These are phyloP conservation scores for Gallirallus australis DNA, from an alignment of 2,797 vertebrate genomes.

Conservation along the genomic window DNA sequence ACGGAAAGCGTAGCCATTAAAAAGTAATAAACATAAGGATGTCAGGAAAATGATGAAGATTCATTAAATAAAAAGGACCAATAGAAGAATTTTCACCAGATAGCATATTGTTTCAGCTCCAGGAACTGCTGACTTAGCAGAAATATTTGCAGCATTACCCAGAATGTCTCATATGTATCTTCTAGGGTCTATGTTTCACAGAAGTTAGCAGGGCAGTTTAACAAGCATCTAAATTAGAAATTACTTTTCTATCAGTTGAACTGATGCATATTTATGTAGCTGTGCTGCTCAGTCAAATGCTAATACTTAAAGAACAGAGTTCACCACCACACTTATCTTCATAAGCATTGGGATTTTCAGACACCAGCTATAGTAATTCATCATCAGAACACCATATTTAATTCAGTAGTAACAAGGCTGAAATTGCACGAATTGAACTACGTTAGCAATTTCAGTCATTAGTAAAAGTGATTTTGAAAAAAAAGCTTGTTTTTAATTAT, in stretches of 20 bases:
- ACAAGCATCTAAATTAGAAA: slow-evolving; percentile 7
- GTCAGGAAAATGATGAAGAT: background rate
- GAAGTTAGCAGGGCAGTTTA: background rate
- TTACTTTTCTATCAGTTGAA: background rate
- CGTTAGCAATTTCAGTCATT: background rate
- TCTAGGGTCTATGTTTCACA: background rate
- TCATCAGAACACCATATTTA: background rate
- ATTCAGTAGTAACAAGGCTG: background rate
- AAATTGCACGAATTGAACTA: background rate
- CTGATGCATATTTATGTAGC: background rate
- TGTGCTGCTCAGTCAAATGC: background rate
- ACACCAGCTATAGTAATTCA: background rate
- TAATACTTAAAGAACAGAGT: background rate
- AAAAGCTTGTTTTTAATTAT: background rate
- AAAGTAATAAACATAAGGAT: background rate
- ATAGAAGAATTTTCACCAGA: background rate
- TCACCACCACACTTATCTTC: background rate
- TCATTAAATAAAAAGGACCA: background rate
- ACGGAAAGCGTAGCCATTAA: background rate
- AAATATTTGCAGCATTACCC: background rate
- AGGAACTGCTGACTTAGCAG: background rate
- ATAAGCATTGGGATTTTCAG: background rate
- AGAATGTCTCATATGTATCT: background rate
- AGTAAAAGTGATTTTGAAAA: background rate
- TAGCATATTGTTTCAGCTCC: background rate